phyloP scores from a whole-genome alignment of 2,888 invertebrate genomes.

The Melanchra persicariae region DNA sequence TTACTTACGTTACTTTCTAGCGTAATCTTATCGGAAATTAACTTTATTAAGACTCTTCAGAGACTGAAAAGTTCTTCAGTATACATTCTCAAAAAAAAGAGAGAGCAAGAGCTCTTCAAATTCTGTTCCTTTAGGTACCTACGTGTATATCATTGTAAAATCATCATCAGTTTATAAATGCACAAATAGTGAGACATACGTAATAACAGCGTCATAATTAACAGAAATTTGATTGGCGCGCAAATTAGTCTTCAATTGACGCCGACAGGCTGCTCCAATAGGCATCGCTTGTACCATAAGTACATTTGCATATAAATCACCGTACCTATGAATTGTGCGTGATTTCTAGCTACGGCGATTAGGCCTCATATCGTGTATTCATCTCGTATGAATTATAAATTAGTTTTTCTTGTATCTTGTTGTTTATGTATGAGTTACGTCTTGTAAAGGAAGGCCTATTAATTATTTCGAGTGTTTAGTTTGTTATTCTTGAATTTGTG shows the following conservation, averaged over 20 bases:
- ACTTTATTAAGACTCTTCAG: no score
- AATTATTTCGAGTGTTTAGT: constrained; percentile 33
- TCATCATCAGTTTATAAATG: constrained; percentile 41
- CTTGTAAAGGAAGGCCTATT: constrained; percentile 21
- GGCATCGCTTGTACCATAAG: constrained; percentile 80
- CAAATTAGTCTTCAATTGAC: constrained; percentile 86
- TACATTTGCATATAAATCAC: constrained; percentile 85
- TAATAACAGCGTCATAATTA: constrained; percentile 80
- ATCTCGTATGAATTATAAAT: constrained; percentile 63
- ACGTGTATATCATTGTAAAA: constrained; percentile 8
- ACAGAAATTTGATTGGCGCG: constrained; percentile 84
- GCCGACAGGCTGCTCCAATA: constrained; percentile 78
- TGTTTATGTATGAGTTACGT: constrained; percentile 16
- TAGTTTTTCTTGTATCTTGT: constrained; percentile 50
- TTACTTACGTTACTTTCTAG: no score
- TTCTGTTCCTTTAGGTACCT: neutral
- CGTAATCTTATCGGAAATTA: no score
- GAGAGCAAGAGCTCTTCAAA: no score
- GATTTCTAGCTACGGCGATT: constrained; percentile 72
- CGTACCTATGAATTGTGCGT: constrained; percentile 74
- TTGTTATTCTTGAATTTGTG: constrained; percentile 21
- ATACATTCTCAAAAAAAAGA: no score
- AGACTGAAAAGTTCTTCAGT: no score
- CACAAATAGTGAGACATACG: constrained; percentile 64
- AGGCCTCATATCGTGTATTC: constrained; percentile 63